A percentile compares a stretch with the other conserved stretches of the same genome.
Conservation (phyloP, 2,113 vertebrate genomes). For the Nothobranchius furzeri region DNA sequence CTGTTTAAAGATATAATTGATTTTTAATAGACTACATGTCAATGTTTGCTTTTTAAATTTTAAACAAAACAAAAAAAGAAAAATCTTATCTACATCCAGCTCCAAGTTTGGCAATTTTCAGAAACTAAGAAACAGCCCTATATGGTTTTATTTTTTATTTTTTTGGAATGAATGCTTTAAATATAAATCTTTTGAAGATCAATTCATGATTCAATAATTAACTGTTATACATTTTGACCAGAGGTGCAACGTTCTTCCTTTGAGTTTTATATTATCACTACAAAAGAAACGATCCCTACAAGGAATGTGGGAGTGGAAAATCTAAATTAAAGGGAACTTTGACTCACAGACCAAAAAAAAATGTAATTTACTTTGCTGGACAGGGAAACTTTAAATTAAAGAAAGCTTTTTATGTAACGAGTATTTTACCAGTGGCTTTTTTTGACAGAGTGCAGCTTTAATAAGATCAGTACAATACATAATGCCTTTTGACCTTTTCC, state of each 20-base stretch:
- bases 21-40: too few species aligned
- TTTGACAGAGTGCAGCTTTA: conserved; percentile 66
- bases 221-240: background rate
- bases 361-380: conserved; percentile 37
- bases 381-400: conserved; percentile 43
- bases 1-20: too few species aligned
- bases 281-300: conserved; percentile 27
- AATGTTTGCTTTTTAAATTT: too few species aligned
- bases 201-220: background rate
- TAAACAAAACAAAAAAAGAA: too few species aligned
- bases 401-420: conserved; percentile 27
- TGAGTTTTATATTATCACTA: conserved; percentile 39
- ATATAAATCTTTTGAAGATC: background rate
- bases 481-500: conserved; percentile 78
- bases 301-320: conserved; percentile 18
- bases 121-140: background rate
- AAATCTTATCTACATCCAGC: too few species aligned
- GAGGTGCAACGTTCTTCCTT: background rate
- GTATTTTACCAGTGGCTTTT: conserved; percentile 43
- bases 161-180: background rate
- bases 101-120: background rate
- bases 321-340: conserved; percentile 9
- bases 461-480: conserved; percentile 71
- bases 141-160: too few species aligned
- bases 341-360: conserved; percentile 31